A percentile compares a stretch with the other conserved stretches of the same genome.
Evolutionary conservation across 1,140 invertebrate genomes (phyloP).

Genomic region (Portunus trituberculatus): DNA sequence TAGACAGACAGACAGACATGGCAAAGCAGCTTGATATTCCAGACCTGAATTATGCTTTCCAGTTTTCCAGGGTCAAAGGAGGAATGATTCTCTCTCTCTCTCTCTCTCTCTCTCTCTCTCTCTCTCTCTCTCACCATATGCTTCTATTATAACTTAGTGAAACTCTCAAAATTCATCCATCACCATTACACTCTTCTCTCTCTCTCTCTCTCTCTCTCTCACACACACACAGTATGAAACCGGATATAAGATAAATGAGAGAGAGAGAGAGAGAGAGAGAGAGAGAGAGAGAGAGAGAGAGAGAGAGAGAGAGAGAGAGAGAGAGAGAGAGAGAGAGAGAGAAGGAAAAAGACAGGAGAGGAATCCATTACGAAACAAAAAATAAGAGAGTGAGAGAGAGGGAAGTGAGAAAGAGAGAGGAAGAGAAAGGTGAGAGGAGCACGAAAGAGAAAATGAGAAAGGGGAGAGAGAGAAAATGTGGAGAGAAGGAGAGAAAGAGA

Average conservation of each 20-base stretch:
- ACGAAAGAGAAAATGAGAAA: no score
- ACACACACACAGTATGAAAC: neutral
- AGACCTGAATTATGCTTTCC: neutral
- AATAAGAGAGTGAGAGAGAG: neutral
- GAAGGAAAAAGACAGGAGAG: neutral
- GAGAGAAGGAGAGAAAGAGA: neutral
- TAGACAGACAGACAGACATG: neutral
- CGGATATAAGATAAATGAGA: neutral
- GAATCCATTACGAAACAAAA: neutral
- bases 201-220: neutral
- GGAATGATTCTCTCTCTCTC: slow-evolving; percentile 28
- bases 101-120: slow-evolving; percentile 48
- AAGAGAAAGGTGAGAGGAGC: neutral
- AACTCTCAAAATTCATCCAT: neutral
- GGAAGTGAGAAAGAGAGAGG: neutral
- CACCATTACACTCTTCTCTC: neutral
- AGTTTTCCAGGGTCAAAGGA: neutral
- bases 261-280: slow-evolving; percentile 36
- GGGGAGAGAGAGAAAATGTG: neutral
- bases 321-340: slow-evolving; percentile 46
- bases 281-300: neutral
- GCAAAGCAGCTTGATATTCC: neutral
- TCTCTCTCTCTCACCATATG: neutral
- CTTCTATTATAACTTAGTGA: neutral
- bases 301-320: slow-evolving; percentile 52